Base-by-base conservation (phyloP, 1,140 invertebrate species). In the Drosophila subobscura region DNA sequence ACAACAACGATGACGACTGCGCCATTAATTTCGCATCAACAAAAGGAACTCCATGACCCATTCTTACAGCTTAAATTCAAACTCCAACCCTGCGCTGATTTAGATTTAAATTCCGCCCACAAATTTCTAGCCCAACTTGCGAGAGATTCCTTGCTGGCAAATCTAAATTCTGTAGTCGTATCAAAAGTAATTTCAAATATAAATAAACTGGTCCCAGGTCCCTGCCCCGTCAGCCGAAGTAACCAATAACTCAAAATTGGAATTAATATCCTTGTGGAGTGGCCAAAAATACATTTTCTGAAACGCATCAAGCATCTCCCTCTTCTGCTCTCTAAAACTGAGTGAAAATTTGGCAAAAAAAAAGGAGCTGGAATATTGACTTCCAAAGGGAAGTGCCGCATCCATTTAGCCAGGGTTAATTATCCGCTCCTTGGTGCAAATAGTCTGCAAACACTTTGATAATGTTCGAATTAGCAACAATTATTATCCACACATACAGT, bases 141-240 rank as follows among this genome's bases (percentile, higher is more conserved):
- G 16, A 67, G 22, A 67, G 46, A 68, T 14, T 58, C 47, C 12
- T 40, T 29, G 37, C 46, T 25, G 7, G 29, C 27, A 55, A 75
- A 72, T 41, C 25, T 22, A 46, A 25, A 42, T 60, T 23, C 14
- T n/a, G 4, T 44, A 23, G 44, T 25, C 44, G 71, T 58, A 74
- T 44, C 72, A 72, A 72, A 65, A 55, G 57, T 58, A 60, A 60
- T 41, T 58, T 49, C 45, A 27, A 49, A 47, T 55, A 40, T 40
- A 79, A 83, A 72, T 64, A 54, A 85, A 29, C 61, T 81, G 78
- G 78, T 81, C 78, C 78, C 16, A 20, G 16, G 16, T 20, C 16
- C 64, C 12, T 27, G 5, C 5, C 25, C 63, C 14, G 33, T 22
- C 20, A 57, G 33, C 51, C 16, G 29, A 53, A 67, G 44, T 41